Evolutionary conservation across 2,888 invertebrate species (phyloP).

Genomic region (Clunio marinus): DNA sequence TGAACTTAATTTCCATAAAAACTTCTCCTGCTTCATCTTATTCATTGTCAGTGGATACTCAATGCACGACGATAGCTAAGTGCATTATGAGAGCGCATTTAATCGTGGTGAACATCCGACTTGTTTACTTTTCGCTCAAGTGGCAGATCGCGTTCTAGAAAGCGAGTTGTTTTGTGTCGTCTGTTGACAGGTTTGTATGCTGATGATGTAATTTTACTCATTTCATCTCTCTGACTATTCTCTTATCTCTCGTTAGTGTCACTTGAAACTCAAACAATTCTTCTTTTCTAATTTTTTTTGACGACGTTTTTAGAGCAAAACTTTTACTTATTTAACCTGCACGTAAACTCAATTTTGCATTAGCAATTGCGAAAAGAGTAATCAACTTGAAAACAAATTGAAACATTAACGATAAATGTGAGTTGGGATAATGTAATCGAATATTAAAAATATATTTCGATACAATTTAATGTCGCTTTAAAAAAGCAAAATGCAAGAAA

Average conservation of each 20-base stretch:
- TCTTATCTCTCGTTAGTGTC: slow-evolving; percentile 7
- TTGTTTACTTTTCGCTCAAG: neutral
- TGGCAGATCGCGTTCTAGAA: neutral
- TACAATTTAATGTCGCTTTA: no score
- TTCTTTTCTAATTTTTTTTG: no score
- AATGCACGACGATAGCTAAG: no score
- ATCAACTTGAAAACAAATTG: no score
- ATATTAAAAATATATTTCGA: no score
- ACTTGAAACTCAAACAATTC: neutral
- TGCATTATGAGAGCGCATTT: neutral
- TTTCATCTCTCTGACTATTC: neutral
- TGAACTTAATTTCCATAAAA: slow-evolving; percentile 29
- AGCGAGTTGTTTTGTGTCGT: neutral
- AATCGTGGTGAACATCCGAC: neutral
- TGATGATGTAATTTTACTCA: slow-evolving; percentile 18
- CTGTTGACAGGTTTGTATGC: neutral
- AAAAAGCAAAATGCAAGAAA: no score
- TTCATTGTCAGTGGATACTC: neutral
- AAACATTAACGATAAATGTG: no score
- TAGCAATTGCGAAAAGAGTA: no score
- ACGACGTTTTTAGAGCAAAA: no score
- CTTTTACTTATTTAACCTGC: no score
- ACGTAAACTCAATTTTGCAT: no score
- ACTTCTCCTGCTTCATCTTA: neutral
- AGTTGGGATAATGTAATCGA: no score